Base-by-base conservation (phyloP, 2,888 invertebrate genomes). In the Polylopha cassiicola region DNA sequence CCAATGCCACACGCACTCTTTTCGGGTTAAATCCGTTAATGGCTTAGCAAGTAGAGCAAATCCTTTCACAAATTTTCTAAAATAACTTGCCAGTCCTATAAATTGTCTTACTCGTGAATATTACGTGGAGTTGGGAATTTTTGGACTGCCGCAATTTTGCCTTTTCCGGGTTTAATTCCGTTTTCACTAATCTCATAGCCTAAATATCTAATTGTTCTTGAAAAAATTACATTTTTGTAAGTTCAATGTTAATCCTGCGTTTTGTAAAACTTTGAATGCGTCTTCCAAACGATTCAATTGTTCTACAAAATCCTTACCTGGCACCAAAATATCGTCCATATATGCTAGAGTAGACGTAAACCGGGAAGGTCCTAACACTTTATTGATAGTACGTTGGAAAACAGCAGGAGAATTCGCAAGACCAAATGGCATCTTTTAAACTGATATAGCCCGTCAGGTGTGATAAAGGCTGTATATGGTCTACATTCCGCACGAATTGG, bases 81-180 rank as follows among this genome's bases (percentile, higher is more conserved):
- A 64, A 24, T 53, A 56, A 3, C 54, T 51, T 3, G 54, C 49
- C 10, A 65, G 32, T 1, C 61, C 61, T 3, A 64, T 23, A 36
- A 63, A 64, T 33, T 57, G 54, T 2, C 55, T 43, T 1, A 65
- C 28, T 61, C 48, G 13, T 59, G 56, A 1, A 53, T 18, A 18
- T 48, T 55, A 13, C 16, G 32, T 5, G 60, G 59, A 2, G 30
- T 34, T 3, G 52, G 57, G 36, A 55, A 65, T 1, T 50, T 45
- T 8, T 31, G 5, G 3, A 65, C 49, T 0, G 55, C 55, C 24
- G 36, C 17, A n/a, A 43, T 48, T 43, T 62, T 62, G 4, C 27
- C 22, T 5, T 32, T 34, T 7, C 55, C 53, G 11, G 56, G 56
- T 10, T 32, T 44, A 2, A 66, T 36, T 3, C 46, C 43, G 5